These are phyloP conservation scores for Ascidia mentula DNA, from an alignment of 23 tunicate species.

Conservation along the genomic window DNA sequence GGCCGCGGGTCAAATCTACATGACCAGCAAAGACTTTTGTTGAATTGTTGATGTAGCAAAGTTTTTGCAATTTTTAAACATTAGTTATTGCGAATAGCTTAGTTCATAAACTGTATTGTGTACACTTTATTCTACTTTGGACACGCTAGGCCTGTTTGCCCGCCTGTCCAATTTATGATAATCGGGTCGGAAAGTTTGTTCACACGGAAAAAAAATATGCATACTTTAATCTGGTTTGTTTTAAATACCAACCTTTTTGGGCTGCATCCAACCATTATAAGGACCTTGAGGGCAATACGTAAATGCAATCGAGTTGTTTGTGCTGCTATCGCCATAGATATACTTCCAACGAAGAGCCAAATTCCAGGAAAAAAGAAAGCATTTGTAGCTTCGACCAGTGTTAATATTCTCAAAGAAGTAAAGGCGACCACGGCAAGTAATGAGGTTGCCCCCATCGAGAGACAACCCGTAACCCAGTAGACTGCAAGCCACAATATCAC, in stretches of 20 bases:
- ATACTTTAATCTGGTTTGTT: no score
- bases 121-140: no score
- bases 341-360: conserved; percentile 28
- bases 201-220: no score
- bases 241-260: conserved; percentile 21
- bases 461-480: conserved; percentile 24
- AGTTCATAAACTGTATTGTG: no score
- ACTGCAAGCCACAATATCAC: conserved; percentile 8
- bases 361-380: conserved; percentile 10
- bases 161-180: no score
- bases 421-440: background rate
- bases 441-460: conserved; percentile 23
- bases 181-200: no score
- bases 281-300: conserved; percentile 24
- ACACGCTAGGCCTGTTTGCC: no score
- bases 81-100: no score
- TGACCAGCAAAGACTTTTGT: no score
- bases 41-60: no score
- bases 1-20: no score
- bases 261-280: conserved; percentile 14
- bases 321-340: conserved; percentile 22
- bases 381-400: conserved; percentile 13
- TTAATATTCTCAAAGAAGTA: background rate
- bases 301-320: conserved; percentile 29
- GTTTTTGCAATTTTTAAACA: no score